Base-by-base conservation (phyloP, 2,888 invertebrate species). In the Drosophila antonietae region DNA sequence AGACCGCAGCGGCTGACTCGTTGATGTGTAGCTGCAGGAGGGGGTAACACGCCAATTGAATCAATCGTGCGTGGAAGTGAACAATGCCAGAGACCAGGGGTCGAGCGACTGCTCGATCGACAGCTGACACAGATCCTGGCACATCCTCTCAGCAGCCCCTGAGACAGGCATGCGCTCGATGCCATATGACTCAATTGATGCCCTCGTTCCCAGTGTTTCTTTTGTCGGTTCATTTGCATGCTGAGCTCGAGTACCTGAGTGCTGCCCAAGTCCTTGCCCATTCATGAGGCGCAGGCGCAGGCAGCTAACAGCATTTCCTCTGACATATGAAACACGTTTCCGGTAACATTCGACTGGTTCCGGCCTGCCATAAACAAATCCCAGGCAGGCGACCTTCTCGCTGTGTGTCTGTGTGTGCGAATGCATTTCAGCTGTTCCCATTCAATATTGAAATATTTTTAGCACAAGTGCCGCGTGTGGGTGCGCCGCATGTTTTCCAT, bases 241-340 rank as follows among this genome's bases (percentile, higher is more conserved):
- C 78, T 77, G 81, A 31, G 74, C 33, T 41, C 70, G 75, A 66
- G 75, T 78, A 79, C 77, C 80, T 79, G 75, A 62, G 33, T 39
- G 23, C 41, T 33, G 33, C 55, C n/a, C 18, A 35, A 37, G 39
- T 8, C 39, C 61, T 64, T 70, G 47, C 15, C 35, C 61, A 75
- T 70, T 60, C 56, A 69, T 33, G 20, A 56, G 28, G 28, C 28
- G 28, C 28, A 28, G 28, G 8, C 52, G 15, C 52, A 62, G 64
- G 44, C 62, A 47, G 68, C 59, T 66, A 52, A 43, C 73, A 65
- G 68, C 56, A 70, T 70, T 73, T 73, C 68, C 68, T 68, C 57
- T n/a, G 82, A 58, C 80, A 75, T 69, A 64, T 70, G 82, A 82
- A 73, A 76, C 80, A 82, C 79, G 77, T 82, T 82, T 80, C 80